A percentile compares a stretch with the other conserved stretches of the same genome.
Evolutionary conservation across 30 jellyfish, hydroid and myxozoan species (phyloP).

Genomic region (Euphysa ruthae): DNA sequence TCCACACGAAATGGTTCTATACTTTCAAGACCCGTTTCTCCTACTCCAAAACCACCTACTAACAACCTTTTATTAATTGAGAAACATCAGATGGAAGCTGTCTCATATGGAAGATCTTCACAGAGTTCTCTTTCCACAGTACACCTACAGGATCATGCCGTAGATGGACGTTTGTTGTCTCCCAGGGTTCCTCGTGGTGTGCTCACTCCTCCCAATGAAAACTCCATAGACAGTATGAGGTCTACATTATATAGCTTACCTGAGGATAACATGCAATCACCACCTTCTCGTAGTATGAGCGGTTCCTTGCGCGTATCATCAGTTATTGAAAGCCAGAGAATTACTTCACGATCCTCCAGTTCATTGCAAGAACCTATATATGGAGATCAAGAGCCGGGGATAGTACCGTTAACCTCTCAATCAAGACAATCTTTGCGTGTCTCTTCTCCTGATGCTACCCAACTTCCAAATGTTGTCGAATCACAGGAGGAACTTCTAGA

Average conservation of each 20-base stretch:
- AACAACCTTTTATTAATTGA: background rate
- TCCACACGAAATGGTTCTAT: constrained; percentile 8
- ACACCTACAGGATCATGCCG: constrained; percentile 22
- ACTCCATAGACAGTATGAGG: constrained; percentile 8
- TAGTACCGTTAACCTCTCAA: background rate
- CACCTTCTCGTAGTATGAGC: background rate
- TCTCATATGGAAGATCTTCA: constrained; percentile 11
- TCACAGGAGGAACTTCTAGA: background rate
- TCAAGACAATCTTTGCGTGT: background rate
- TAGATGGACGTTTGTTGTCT: constrained; percentile 4
- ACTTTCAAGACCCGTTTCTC: constrained; percentile 30
- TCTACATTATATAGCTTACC: background rate
- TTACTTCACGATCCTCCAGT: constrained; percentile 4
- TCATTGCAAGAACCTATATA: constrained; percentile 2
- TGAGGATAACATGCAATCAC: constrained; percentile 2
- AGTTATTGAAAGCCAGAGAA: background rate
- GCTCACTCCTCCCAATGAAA: constrained; percentile 15
- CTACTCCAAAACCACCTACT: constrained; percentile 15
- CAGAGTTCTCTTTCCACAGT: constrained; percentile 34
- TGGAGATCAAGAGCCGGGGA: background rate
- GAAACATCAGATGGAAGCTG: background rate
- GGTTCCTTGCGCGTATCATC: constrained; percentile 7
- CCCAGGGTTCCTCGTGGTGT: background rate
- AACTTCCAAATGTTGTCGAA: background rate
- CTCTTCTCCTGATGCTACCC: background rate